Base-by-base conservation (phyloP, 2,888 invertebrate genomes). In the Thymelicus lineola region DNA sequence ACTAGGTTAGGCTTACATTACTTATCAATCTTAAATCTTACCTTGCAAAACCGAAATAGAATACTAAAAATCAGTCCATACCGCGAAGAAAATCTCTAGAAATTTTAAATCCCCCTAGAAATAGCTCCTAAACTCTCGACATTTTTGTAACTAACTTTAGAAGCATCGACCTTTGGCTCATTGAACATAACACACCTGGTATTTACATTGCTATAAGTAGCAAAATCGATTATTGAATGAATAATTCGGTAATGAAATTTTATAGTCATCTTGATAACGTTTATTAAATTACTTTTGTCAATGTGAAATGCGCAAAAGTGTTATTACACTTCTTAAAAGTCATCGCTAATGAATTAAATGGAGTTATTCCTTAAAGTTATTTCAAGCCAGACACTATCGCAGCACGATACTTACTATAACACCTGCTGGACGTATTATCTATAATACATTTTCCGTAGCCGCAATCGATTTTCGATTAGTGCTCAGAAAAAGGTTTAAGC, bases 381-480 rank as follows among this genome's bases (percentile, higher is more conserved):
- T 66, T 28, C 45, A 17, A n/a, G 17, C 45, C 50, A 48, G 69
- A 46, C 55, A 17, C 55, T 55, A 53, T 61, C 61, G 45, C 10
- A 57, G 17, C 6, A 45, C 42, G 35, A 53, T 55, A 55, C 28
- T n/a, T 45, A 35, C 46, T 28, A 15, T 36, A 57, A 58, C 69
- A 70, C 69, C 63, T 70, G 69, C 63, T 63, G 38, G 48, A 59
- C 42, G 42, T 15, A 63, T 45, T 50, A 58, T 58, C 57, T 59
- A 53, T 64, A 62, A 48, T 45, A 55, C 28, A 63, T 45, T 46
- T 46, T 28, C 48, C 53, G 36, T 17, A 59, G 42, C 69, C 63
- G 28, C 69, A 70, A 70, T 70, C 64, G 69, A 70, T 70, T 70
- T 70, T 70, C 69, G 63, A 70, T 70, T 70, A 70, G 69, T 59